Percentiles rank a stretch among this genome's conserved stretches.
phyloP scores from a whole-genome alignment of 2,113 vertebrate species.

The Gasterosteus nipponicus region DNA sequence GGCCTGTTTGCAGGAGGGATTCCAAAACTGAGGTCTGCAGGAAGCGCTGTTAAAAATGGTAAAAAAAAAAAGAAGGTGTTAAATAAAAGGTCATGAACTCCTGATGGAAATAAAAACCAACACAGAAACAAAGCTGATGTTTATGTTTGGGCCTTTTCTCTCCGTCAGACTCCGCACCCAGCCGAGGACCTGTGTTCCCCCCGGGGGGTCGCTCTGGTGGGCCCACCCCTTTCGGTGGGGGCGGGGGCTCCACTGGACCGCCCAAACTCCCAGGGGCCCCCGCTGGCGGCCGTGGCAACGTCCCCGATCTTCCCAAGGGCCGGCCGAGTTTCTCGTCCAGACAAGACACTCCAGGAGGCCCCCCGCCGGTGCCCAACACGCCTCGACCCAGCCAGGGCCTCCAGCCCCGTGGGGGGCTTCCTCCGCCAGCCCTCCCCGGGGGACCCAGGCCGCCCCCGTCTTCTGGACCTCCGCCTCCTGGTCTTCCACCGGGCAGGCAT shows the following conservation, averaged over 20 bases:
- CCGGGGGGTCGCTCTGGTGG: constrained; percentile 85
- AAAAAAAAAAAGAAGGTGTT: constrained; percentile 4
- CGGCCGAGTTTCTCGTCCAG: constrained; percentile 80
- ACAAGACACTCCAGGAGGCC: constrained; percentile 77
- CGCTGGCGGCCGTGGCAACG: constrained; percentile 62
- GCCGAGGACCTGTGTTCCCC: constrained; percentile 85
- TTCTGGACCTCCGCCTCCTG: constrained; percentile 73
- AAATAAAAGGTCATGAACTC: too few species aligned
- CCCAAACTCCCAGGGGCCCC: constrained; percentile 79
- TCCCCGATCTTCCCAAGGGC: constrained; percentile 81
- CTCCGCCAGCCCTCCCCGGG: constrained; percentile 74
- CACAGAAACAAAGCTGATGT: not conserved
- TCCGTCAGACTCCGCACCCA: constrained; percentile 83
- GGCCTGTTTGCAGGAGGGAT: constrained; percentile 95
- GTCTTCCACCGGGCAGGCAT: constrained; percentile 79
- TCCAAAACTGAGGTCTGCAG: constrained; percentile 91
- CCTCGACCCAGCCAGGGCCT: constrained; percentile 82
- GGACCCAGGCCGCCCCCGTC: constrained; percentile 74
- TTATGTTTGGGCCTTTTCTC: not conserved
- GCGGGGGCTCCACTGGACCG: constrained; percentile 49
- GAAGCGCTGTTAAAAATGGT: constrained; percentile 83
- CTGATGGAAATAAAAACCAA: not conserved
- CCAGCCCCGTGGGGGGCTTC: constrained; percentile 78
- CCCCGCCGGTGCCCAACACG: constrained; percentile 86
- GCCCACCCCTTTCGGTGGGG: constrained; percentile 81